Evolutionary conservation across 1,140 invertebrate genomes (phyloP).

Genomic region (Cyclina sinensis): DNA sequence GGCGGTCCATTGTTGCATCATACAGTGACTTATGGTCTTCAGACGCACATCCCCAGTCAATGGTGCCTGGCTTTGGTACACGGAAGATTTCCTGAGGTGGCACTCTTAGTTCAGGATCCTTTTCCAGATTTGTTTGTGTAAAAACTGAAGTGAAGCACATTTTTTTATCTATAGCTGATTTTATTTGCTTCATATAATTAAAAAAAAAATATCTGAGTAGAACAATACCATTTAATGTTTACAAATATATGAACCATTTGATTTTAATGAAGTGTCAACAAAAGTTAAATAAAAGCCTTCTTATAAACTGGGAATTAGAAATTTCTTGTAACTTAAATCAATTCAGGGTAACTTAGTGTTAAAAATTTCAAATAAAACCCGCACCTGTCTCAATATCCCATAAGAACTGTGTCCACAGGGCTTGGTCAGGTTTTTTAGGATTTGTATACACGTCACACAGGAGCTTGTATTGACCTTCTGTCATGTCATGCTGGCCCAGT

Average conservation of each 20-base stretch:
- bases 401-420: slow-evolving; percentile 84
- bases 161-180: neutral
- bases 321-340: too few relatives aligned
- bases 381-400: slow-evolving; percentile 85
- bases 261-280: too few relatives aligned
- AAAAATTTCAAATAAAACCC: slow-evolving; percentile 24
- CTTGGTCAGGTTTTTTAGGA: slow-evolving; percentile 81
- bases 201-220: too few relatives aligned
- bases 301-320: too few relatives aligned
- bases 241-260: too few relatives aligned
- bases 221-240: too few relatives aligned
- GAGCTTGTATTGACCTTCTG: slow-evolving; percentile 81
- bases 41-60: slow-evolving; percentile 81
- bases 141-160: slow-evolving; percentile 81
- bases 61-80: slow-evolving; percentile 85
- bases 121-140: slow-evolving; percentile 84
- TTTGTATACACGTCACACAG: slow-evolving; percentile 82
- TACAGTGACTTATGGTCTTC: slow-evolving; percentile 81
- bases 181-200: too few relatives aligned
- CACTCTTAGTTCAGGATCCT: slow-evolving; percentile 81
- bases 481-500: slow-evolving; percentile 84
- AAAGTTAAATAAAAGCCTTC: too few relatives aligned
- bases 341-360: too few relatives aligned
- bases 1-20: slow-evolving; percentile 81
- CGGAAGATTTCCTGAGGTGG: slow-evolving; percentile 83